phyloP scores from a whole-genome alignment of 2,888 invertebrate genomes.

The Anagyrus pseudococci region DNA sequence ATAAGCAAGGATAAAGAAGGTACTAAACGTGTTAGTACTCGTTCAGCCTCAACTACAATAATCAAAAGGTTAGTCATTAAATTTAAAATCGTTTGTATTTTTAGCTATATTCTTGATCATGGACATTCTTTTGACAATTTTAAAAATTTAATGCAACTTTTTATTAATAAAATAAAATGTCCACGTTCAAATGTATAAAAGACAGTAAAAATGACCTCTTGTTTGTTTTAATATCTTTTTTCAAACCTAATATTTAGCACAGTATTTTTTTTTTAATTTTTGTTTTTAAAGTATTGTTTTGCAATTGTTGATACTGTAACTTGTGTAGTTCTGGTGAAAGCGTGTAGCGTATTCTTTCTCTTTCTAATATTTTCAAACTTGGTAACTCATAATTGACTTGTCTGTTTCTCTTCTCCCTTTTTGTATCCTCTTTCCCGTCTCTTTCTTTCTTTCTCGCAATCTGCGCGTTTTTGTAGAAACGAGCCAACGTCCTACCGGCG shows the following conservation, averaged over 20 bases:
- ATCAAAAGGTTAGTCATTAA: constrained; percentile 53
- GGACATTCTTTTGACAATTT: constrained; percentile 8
- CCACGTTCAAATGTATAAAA: background rate
- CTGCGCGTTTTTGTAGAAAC: constrained; percentile 28
- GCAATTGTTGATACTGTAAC: background rate
- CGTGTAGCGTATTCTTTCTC: constrained; percentile 5
- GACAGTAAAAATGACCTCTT: background rate
- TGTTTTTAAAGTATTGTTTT: too few species aligned
- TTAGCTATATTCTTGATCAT: constrained; percentile 13
- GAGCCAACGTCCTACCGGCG: constrained; percentile 30
- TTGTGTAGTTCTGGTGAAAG: background rate
- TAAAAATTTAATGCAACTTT: background rate
- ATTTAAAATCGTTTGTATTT: background rate
- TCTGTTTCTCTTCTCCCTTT: constrained; percentile 18
- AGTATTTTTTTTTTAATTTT: background rate
- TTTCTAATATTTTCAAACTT: constrained; percentile 3
- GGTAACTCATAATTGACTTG: background rate
- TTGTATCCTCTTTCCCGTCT: constrained; percentile 26
- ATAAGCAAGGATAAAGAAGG: constrained; percentile 51
- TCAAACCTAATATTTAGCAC: too few species aligned
- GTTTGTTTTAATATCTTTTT: background rate
- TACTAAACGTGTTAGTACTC: constrained; percentile 53
- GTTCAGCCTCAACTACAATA: constrained; percentile 52
- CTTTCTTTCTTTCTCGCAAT: background rate
- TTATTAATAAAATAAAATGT: constrained; percentile 5